These are phyloP conservation scores for Alethe diademata DNA, from an alignment of 2,113 vertebrate species.

Conservation along the genomic window DNA sequence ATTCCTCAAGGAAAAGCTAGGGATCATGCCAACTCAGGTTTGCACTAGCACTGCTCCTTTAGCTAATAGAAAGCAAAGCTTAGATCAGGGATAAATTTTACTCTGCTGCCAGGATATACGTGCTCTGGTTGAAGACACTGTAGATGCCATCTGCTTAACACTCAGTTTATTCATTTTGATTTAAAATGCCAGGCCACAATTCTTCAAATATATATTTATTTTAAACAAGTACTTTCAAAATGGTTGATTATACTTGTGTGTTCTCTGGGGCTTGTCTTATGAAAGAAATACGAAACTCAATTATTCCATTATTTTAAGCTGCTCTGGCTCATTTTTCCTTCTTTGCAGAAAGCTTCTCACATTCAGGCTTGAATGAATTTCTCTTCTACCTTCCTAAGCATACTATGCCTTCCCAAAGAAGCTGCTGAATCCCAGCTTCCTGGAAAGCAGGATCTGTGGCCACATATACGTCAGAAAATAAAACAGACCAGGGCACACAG, in stretches of 20 bases:
- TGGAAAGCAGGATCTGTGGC: constrained; percentile 7
- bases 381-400: neutral
- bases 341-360: neutral
- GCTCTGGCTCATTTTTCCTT: neutral
- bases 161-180: neutral
- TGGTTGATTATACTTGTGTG: neutral
- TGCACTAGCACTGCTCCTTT: neutral
- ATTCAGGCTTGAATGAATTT: neutral
- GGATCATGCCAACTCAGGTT: neutral
- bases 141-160: neutral
- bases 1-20: neutral
- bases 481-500: neutral
- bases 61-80: constrained; percentile 1
- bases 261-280: neutral
- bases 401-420: neutral
- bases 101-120: neutral
- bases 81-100: neutral
- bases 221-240: neutral
- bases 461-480: neutral
- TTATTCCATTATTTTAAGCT: neutral
- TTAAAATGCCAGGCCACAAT: neutral
- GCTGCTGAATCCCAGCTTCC: neutral
- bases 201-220: neutral
- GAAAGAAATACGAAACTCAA: neutral
- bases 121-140: neutral